phyloP scores from a whole-genome alignment of 2,888 invertebrate species.

The Bugulina stolonifera region DNA sequence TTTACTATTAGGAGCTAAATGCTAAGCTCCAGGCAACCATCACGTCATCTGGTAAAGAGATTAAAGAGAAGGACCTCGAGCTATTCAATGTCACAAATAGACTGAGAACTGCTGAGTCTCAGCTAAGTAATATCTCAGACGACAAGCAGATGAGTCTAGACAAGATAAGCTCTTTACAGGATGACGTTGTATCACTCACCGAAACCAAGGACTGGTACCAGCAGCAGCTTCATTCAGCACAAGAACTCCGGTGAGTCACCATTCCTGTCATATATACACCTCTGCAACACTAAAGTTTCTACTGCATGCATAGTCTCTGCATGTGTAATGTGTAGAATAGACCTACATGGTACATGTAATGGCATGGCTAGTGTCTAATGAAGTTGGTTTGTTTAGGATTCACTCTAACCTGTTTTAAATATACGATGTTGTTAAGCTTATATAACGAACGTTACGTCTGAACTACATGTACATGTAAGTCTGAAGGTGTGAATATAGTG shows the following conservation, averaged over 20 bases:
- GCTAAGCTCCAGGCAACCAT: conserved; percentile 1
- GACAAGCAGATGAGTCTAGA: conserved; percentile 30
- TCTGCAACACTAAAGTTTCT: too few relatives aligned
- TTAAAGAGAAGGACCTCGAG: conserved; percentile 15
- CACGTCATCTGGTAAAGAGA: background rate
- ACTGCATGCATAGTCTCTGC: too few relatives aligned
- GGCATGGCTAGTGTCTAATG: too few relatives aligned
- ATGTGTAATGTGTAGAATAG: too few relatives aligned
- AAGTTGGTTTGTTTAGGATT: too few relatives aligned
- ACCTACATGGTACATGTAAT: too few relatives aligned
- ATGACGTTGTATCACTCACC: conserved; percentile 50
- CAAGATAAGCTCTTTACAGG: conserved; percentile 46
- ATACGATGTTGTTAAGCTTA: too few relatives aligned
- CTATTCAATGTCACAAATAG: background rate
- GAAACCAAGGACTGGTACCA: conserved; percentile 55
- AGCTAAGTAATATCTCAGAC: background rate
- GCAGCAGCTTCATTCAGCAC: conserved; percentile 52
- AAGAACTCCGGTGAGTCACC: conserved; percentile 44
- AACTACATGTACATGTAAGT: too few relatives aligned
- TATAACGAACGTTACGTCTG: too few relatives aligned
- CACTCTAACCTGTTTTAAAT: too few relatives aligned
- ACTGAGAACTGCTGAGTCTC: background rate
- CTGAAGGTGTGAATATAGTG: too few relatives aligned
- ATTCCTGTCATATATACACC: too few relatives aligned
- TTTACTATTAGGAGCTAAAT: conserved; percentile 10